Percentiles rank a stretch among this genome's conserved stretches.
Conservation (phyloP, 2,888 invertebrate genomes). For the Cecidostiba fungosa region DNA sequence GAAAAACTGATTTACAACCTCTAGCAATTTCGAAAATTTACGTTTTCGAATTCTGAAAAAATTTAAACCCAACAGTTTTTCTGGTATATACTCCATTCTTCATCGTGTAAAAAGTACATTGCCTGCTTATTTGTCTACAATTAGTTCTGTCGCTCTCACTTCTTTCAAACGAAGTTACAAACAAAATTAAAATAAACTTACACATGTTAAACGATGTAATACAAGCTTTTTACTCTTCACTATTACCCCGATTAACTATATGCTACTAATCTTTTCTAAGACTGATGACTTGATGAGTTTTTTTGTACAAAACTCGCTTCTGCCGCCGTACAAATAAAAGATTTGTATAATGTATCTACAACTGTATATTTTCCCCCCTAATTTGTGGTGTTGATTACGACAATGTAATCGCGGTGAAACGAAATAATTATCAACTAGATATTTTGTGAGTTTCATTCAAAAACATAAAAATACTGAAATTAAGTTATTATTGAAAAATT, state of each 20-base stretch:
- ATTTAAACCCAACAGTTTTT: conserved; percentile 47
- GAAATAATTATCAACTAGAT: conserved; percentile 32
- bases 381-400: conserved; percentile 33
- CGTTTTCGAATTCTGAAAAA: conserved; percentile 36
- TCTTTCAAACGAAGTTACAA: conserved; percentile 73
- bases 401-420: conserved; percentile 43
- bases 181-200: conserved; percentile 77
- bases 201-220: conserved; percentile 55
- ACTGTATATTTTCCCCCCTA: not conserved
- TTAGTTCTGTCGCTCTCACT: conserved; percentile 65
- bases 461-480: conserved; percentile 61
- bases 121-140: conserved; percentile 74
- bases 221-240: conserved; percentile 51
- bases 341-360: conserved; percentile 43
- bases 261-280: conserved; percentile 49
- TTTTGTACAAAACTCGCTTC: conserved; percentile 58
- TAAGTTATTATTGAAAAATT: conserved; percentile 61
- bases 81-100: conserved; percentile 58
- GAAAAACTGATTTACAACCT: conserved; percentile 54
- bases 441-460: conserved; percentile 50
- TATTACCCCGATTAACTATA: conserved; percentile 47
- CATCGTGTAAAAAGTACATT: conserved; percentile 76
- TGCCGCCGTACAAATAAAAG: conserved; percentile 51
- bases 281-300: conserved; percentile 48
- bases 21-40: conserved; percentile 40